These are phyloP conservation scores for Blera fallax DNA, from an alignment of 2,888 invertebrate species.

Conservation along the genomic window DNA sequence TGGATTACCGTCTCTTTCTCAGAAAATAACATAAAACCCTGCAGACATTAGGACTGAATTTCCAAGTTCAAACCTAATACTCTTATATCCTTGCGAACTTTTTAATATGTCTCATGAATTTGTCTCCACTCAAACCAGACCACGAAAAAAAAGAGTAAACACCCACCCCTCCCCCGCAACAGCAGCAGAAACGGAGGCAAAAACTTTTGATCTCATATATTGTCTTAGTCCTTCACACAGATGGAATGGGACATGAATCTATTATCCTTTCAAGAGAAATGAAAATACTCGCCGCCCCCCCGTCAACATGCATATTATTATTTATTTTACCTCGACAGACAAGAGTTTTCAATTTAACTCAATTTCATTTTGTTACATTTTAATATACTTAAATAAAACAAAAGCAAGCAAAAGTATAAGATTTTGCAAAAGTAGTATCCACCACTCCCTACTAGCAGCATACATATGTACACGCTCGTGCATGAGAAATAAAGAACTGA, in stretches of 20 bases:
- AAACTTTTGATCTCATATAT: constrained; percentile 4
- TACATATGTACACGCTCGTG: not conserved
- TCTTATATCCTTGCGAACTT: not conserved
- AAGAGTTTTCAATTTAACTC: constrained; percentile 28
- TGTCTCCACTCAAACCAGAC: not conserved
- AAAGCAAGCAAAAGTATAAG: not conserved
- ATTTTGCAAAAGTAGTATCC: too few relatives aligned
- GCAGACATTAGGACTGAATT: not conserved
- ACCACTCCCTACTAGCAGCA: not conserved
- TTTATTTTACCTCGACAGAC: constrained; percentile 3
- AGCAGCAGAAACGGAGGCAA: not conserved
- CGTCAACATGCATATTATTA: not conserved
- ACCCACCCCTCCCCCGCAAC: not conserved
- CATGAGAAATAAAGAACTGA: not conserved
- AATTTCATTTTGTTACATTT: constrained; percentile 18
- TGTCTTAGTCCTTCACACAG: not conserved
- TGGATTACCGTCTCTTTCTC: constrained; percentile 16
- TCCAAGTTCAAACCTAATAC: constrained; percentile 3
- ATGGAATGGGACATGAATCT: not conserved
- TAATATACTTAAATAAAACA: constrained; percentile 39
- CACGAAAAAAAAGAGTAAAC: not conserved
- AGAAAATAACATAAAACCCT: constrained; percentile 1
- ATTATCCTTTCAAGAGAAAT: constrained; percentile 13
- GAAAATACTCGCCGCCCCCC: not conserved
- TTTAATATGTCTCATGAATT: constrained; percentile 12